Conservation (phyloP, 2,888 invertebrate species). For the Orchesellides sinensis region DNA sequence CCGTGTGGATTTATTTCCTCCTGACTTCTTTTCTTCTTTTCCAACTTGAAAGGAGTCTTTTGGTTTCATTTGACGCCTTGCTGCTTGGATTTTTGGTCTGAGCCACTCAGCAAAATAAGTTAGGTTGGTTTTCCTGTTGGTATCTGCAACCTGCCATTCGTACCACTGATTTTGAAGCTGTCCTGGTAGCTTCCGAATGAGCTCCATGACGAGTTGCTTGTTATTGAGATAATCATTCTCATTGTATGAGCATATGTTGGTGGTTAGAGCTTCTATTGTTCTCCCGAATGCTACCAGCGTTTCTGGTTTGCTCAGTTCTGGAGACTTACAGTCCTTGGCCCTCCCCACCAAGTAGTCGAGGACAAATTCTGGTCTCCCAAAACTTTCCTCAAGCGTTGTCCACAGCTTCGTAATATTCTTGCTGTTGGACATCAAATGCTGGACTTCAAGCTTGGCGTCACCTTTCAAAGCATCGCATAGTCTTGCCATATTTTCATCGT, state of each 20-base stretch:
- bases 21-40: neutral
- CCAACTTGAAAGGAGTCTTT: neutral
- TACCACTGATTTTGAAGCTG: neutral
- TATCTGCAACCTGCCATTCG: neutral
- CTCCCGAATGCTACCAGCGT: slow-evolving; percentile 15
- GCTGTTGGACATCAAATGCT: neutral
- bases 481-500: neutral
- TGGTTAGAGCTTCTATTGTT: neutral
- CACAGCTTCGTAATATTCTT: neutral
- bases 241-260: neutral
- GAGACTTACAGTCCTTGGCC: neutral
- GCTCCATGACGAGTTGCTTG: neutral
- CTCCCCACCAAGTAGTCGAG: neutral
- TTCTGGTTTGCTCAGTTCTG: neutral
- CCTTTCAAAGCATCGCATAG: neutral
- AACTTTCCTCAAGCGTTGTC: neutral
- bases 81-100: neutral
- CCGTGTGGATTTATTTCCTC: neutral
- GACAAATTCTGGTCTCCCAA: slow-evolving; percentile 1
- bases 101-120: neutral
- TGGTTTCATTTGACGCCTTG: neutral
- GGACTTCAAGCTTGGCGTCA: neutral
- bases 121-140: neutral
- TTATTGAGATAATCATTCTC: neutral
- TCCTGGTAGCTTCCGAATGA: neutral